Percentiles rank a stretch among this genome's conserved stretches.
Conservation (phyloP, 2,113 vertebrate genomes). For the Limnothrissa miodon region DNA sequence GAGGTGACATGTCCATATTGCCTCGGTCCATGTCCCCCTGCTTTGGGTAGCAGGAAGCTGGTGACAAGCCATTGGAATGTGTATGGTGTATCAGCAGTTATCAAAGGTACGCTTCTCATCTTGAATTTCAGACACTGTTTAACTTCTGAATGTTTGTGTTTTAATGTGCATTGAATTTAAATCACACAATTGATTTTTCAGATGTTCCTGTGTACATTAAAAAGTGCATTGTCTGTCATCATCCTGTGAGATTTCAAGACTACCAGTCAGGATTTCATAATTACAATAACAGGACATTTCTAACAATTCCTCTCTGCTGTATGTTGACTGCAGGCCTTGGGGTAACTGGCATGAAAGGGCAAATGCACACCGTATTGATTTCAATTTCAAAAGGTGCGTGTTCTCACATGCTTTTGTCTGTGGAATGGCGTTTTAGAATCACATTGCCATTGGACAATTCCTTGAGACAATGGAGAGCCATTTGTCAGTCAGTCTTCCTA, state of each 20-base stretch:
- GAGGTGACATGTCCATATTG: conserved; percentile 13
- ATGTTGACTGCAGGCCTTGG: background rate
- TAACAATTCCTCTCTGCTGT: background rate
- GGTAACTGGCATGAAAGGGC: background rate
- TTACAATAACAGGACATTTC: background rate
- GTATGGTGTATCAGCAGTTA: conserved; percentile 8
- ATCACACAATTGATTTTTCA: background rate
- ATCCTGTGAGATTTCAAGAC: conserved; percentile 20
- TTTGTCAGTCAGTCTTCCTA: background rate
- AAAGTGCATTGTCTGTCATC: conserved; percentile 6
- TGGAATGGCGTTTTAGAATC: background rate
- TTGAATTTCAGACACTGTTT: no score
- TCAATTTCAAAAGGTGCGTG: background rate
- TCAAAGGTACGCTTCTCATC: conserved; percentile 1
- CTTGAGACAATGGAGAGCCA: conserved; percentile 5
- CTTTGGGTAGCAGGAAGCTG: background rate
- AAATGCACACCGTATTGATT: background rate
- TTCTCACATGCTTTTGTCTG: background rate
- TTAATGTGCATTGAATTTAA: background rate
- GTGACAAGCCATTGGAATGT: background rate
- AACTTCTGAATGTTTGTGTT: background rate
- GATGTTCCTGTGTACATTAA: conserved; percentile 20
- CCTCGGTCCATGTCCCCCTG: conserved; percentile 18
- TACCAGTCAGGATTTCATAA: background rate
- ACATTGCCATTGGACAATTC: conserved; percentile 22